Base-by-base conservation (phyloP, 2,888 invertebrate genomes). In the Temnothorax ravouxi region DNA sequence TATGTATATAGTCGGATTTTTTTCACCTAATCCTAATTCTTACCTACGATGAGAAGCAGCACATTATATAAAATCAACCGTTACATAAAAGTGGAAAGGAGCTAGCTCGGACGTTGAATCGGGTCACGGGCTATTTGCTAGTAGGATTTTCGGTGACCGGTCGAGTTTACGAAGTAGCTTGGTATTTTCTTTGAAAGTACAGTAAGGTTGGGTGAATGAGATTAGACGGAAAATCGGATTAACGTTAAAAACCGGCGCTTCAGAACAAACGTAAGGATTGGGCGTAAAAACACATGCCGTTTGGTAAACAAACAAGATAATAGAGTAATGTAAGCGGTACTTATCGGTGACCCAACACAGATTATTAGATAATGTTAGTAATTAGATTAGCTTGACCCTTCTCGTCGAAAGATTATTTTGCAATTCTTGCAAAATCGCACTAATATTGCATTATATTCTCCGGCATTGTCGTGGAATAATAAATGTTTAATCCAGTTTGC, bases 51-150 rank as follows among this genome's bases (percentile, higher is more conserved):
- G 52, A 61, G 61, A 67, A 72, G 66, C 62, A 56, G 25, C 18
- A 67, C 52, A 54, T 56, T 56, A 74, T 71, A 38, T 52, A 72
- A 44, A 66, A 29, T 77, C 66, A 69, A 21, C 47, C 59, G 44
- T 86, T 86, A 84, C 81, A 77, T 83, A 84, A 86, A 84, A 67
- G 69, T 56, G 54, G 72, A 62, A 61, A 50, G 52, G 34, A 50
- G 21, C 50, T 69, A 15, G 50, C 71, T 77, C 59, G 86, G 54
- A 41, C 71, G 77, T 25, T n/a, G 77, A 87, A 83, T 71, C 61
- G 85, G 85, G 74, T 85, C 86, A 86, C 87, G 83, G 83, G 71
- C 86, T 85, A 87, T 69, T 85, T 84, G 56, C 83, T 75, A 67
- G 67, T 29, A 76, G 85, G 86, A 88, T 80, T 88, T 86, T 85